A percentile compares a stretch with the other conserved stretches of the same genome.
phyloP scores from a whole-genome alignment of 2,888 invertebrate species.

The Tipula unca region DNA sequence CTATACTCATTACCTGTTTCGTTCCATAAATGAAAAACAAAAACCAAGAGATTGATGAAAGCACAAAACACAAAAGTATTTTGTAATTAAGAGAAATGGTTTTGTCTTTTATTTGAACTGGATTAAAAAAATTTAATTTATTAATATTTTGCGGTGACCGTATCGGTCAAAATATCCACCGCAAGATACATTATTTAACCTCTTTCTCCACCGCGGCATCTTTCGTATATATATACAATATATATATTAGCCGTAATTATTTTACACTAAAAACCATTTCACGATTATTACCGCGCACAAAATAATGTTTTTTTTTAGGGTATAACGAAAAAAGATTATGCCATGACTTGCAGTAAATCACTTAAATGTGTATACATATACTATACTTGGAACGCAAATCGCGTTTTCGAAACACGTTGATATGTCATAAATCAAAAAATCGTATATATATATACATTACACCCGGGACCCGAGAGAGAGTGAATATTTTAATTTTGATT shows the following conservation, averaged over 20 bases:
- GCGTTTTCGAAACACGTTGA: background rate
- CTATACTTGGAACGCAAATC: background rate
- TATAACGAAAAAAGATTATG: background rate
- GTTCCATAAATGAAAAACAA: background rate
- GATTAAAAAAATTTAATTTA: background rate
- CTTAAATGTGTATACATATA: background rate
- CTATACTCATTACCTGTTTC: no score
- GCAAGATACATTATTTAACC: background rate
- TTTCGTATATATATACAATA: background rate
- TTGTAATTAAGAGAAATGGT: background rate
- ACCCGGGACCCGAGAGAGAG: background rate
- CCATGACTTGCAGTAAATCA: conserved; percentile 4
- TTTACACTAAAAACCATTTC: background rate
- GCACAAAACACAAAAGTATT: background rate
- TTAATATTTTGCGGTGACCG: background rate
- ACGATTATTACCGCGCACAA: background rate
- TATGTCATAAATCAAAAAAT: background rate
- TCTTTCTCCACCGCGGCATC: background rate
- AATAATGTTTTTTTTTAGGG: background rate
- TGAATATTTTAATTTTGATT: conserved; percentile 14
- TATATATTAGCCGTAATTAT: background rate
- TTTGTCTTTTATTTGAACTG: background rate
- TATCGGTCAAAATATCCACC: background rate
- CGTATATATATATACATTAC: background rate
- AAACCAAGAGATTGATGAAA: background rate